Conservation (phyloP, 92 coral and sea anemone genomes). For the Meandrina meandrites region DNA sequence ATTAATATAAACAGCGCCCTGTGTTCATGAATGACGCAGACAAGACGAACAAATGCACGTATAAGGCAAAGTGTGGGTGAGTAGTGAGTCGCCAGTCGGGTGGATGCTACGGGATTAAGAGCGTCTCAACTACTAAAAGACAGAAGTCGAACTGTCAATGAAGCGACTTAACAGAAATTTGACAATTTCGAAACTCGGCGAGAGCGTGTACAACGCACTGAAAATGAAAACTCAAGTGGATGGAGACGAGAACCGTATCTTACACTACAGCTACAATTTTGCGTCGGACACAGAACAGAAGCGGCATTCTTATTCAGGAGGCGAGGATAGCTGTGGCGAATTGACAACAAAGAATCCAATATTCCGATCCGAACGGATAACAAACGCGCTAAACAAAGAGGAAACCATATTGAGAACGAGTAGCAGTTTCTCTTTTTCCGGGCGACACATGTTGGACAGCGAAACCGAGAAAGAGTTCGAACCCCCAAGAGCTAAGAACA, state of each 20-base stretch:
- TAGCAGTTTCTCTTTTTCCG: neutral
- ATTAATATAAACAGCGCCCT: neutral
- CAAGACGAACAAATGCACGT: neutral
- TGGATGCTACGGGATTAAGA: neutral
- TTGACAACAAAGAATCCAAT: neutral
- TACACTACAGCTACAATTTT: constrained; percentile 79
- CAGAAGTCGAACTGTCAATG: neutral
- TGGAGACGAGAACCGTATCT: constrained; percentile 47
- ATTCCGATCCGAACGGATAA: neutral
- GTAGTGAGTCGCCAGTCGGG: neutral
- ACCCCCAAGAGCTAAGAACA: neutral
- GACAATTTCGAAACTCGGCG: constrained; percentile 25
- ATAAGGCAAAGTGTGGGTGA: neutral
- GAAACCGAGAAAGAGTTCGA: neutral
- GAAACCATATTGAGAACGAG: neutral
- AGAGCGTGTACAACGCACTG: constrained; percentile 23
- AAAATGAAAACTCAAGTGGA: constrained; percentile 16
- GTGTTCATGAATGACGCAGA: neutral
- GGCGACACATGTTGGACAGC: neutral
- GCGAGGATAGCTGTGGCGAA: neutral
- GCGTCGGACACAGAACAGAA: neutral
- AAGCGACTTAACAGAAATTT: neutral
- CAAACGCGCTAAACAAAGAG: neutral
- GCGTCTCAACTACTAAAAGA: neutral
- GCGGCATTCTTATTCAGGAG: neutral